These are phyloP conservation scores for Periophthalmus modestus DNA, from an alignment of 2,113 vertebrate genomes.

Conservation along the genomic window DNA sequence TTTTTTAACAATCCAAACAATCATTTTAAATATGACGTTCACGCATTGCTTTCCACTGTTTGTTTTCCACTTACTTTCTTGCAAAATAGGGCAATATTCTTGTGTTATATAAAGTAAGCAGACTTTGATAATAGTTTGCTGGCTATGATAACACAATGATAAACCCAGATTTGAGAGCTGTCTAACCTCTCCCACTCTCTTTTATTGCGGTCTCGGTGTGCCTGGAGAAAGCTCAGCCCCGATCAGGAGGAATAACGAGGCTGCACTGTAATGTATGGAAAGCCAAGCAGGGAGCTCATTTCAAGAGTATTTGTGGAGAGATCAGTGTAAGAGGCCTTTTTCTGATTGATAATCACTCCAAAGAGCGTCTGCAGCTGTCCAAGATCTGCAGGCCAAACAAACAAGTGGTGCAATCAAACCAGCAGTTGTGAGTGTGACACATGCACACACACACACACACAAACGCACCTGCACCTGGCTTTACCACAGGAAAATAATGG, in stretches of 20 bases:
- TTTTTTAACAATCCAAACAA: too few relatives aligned
- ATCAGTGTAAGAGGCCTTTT: conserved; percentile 41
- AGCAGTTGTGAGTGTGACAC: conserved; percentile 26
- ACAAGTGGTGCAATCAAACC: conserved; percentile 25
- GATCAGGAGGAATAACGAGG: conserved; percentile 36
- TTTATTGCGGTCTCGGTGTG: conserved; percentile 5
- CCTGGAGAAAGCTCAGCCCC: conserved; percentile 16
- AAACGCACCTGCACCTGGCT: conserved; percentile 26
- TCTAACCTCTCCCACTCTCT: not conserved
- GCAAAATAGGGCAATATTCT: not conserved
- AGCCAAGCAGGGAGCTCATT: conserved; percentile 49
- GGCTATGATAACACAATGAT: not conserved
- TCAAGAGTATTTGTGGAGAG: conserved; percentile 53
- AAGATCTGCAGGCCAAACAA: conserved; percentile 43
- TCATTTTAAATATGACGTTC: too few relatives aligned
- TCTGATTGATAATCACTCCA: conserved; percentile 51
- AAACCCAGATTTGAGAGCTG: not conserved
- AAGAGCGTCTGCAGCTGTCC: conserved; percentile 43
- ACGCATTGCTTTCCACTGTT: too few relatives aligned
- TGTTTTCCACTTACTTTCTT: not conserved
- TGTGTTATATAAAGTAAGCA: not conserved
- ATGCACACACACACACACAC: conserved; percentile 6
- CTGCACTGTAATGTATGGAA: conserved; percentile 31
- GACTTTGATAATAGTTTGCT: not conserved
- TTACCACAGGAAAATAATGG: not conserved